Percentiles rank a stretch among this genome's conserved stretches.
These are phyloP conservation scores for Vannuccia rotundouncinata DNA, from an alignment of 2,888 invertebrate species.

Conservation along the genomic window DNA sequence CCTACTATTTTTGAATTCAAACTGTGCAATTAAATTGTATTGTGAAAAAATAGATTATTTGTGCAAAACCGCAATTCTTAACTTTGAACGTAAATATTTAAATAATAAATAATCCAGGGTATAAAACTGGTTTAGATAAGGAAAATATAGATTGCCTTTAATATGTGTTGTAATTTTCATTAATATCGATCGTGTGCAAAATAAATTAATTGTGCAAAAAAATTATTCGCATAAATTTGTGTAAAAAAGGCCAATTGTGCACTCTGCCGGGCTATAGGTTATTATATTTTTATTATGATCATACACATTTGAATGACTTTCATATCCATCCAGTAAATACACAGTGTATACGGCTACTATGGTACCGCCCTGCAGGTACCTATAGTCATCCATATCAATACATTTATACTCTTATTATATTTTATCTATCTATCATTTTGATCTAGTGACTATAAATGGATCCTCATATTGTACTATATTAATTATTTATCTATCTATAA, in stretches of 20 bases:
- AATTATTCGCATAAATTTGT: conserved; percentile 1
- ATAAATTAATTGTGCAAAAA: neutral
- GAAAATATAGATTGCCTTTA: conserved; percentile 10
- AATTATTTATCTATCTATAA: too few relatives aligned
- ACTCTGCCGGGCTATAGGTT: neutral
- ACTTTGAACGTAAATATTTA: conserved; percentile 1
- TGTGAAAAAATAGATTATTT: conserved; percentile 16
- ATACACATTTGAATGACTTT: too few relatives aligned
- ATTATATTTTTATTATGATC: too few relatives aligned
- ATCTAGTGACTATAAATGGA: too few relatives aligned
- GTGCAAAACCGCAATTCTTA: conserved; percentile 11
- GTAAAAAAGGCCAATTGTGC: conserved; percentile 1
- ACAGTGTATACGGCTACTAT: too few relatives aligned
- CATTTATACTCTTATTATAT: too few relatives aligned
- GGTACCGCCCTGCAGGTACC: too few relatives aligned
- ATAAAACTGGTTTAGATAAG: conserved; percentile 8
- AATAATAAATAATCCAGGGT: neutral
- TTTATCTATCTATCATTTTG: too few relatives aligned
- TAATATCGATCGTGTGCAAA: neutral
- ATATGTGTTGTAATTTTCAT: conserved; percentile 17
- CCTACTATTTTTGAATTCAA: conserved; percentile 10
- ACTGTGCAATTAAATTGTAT: conserved; percentile 2
- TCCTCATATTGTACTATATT: too few relatives aligned
- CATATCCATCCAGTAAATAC: too few relatives aligned
- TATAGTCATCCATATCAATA: too few relatives aligned